Conservation (phyloP, 2,888 invertebrate genomes). For the Chrysotoxum bicinctum region DNA sequence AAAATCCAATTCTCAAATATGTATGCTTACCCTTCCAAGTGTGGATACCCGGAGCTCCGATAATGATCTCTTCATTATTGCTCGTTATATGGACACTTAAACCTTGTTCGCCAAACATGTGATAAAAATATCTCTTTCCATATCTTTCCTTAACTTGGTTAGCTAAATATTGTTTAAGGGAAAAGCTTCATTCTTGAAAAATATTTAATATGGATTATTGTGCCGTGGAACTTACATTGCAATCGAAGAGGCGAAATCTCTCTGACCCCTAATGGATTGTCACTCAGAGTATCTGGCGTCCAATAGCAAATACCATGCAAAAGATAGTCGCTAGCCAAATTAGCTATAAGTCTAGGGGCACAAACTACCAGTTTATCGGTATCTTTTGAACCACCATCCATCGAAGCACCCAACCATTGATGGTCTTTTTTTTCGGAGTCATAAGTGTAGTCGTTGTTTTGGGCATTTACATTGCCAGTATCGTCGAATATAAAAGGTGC, state of each 20-base stretch:
- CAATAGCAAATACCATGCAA: conserved; percentile 82
- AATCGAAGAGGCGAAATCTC: conserved; percentile 80
- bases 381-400: conserved; percentile 81
- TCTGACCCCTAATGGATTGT: conserved; percentile 76
- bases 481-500: conserved; percentile 80
- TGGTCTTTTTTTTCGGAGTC: conserved; percentile 81
- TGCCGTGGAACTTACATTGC: conserved; percentile 63
- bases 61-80: conserved; percentile 80
- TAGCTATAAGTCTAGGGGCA: conserved; percentile 79
- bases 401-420: conserved; percentile 83
- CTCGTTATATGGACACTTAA: conserved; percentile 80
- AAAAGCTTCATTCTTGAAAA: too few relatives aligned
- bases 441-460: conserved; percentile 77
- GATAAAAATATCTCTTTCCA: conserved; percentile 75
- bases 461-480: conserved; percentile 77
- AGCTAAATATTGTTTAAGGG: neutral
- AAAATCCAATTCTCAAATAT: neutral
- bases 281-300: conserved; percentile 78
- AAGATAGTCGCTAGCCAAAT: conserved; percentile 77
- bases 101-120: conserved; percentile 80
- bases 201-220: neutral
- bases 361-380: conserved; percentile 81
- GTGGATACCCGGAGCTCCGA: conserved; percentile 80
- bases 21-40: conserved; percentile 78
- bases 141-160: conserved; percentile 76